A percentile compares a stretch with the other conserved stretches of the same genome.
Conservation (phyloP, 2,888 invertebrate genomes). For the Falcaria lacertinaria region DNA sequence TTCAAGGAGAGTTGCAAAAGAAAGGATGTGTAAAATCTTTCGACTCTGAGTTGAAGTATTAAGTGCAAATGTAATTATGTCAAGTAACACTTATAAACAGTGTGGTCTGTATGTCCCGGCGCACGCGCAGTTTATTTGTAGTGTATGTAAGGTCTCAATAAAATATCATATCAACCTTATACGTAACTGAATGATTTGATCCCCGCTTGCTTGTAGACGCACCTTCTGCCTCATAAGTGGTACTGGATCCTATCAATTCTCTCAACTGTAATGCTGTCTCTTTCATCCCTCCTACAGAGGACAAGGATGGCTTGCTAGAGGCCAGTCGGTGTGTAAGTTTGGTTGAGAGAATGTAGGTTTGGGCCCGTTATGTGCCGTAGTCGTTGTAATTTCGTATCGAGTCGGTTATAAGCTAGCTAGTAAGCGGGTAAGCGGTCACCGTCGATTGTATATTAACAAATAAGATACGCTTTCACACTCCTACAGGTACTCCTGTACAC, state of each 20-base stretch:
- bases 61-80: neutral
- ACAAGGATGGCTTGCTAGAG: too few species aligned
- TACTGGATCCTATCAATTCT: too few species aligned
- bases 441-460: constrained; percentile 61
- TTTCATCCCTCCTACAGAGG: too few species aligned
- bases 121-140: constrained; percentile 42
- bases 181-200: constrained; percentile 59
- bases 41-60: too few species aligned
- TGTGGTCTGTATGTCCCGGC: constrained; percentile 20
- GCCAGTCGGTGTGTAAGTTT: constrained; percentile 15
- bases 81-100: neutral
- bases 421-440: constrained; percentile 53
- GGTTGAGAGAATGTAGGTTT: neutral
- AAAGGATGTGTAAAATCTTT: too few species aligned
- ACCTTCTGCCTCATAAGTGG: constrained; percentile 3
- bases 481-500: constrained; percentile 24
- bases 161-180: constrained; percentile 77
- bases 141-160: constrained; percentile 53
- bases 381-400: constrained; percentile 69
- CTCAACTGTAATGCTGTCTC: too few species aligned
- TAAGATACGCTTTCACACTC: constrained; percentile 34
- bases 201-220: constrained; percentile 62
- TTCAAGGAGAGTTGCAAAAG: too few species aligned
- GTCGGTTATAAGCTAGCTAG: constrained; percentile 52
- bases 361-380: constrained; percentile 57